Percentiles rank a stretch among this genome's conserved stretches.
These are phyloP conservation scores for Phaonia tiefii DNA, from an alignment of 2,888 invertebrate genomes.

Conservation along the genomic window DNA sequence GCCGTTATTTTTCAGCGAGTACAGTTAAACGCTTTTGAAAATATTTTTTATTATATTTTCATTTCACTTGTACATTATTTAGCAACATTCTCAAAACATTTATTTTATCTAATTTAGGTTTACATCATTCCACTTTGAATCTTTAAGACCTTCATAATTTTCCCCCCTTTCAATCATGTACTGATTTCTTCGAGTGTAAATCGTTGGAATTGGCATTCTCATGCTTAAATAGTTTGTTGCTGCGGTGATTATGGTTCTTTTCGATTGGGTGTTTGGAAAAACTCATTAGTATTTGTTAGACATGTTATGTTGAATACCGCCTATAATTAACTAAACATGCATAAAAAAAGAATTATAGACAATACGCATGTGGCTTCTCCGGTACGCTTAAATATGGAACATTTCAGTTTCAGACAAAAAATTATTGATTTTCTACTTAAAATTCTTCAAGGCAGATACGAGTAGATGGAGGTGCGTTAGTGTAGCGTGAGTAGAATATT, in stretches of 20 bases:
- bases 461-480: neutral
- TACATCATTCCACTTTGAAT: too few species aligned
- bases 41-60: too few species aligned
- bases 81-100: too few species aligned
- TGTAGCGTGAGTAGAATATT: conserved; percentile 9
- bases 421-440: conserved; percentile 25
- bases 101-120: too few species aligned
- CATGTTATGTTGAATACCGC: conserved; percentile 54
- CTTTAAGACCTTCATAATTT: too few species aligned
- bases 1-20: too few species aligned
- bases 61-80: too few species aligned
- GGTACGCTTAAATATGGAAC: conserved; percentile 11
- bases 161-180: too few species aligned
- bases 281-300: conserved; percentile 52
- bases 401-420: conserved; percentile 11
- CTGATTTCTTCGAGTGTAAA: neutral
- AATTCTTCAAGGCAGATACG: conserved; percentile 32
- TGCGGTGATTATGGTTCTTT: conserved; percentile 16
- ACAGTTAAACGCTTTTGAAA: too few species aligned
- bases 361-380: neutral
- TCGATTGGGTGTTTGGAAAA: conserved; percentile 30
- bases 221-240: conserved; percentile 4
- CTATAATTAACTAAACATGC: conserved; percentile 55
- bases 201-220: conserved; percentile 47
- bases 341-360: conserved; percentile 18